Percentiles rank a stretch among this genome's conserved stretches.
These are phyloP conservation scores for Eufriesea mexicana DNA, from an alignment of 1,140 invertebrate species.

Conservation along the genomic window DNA sequence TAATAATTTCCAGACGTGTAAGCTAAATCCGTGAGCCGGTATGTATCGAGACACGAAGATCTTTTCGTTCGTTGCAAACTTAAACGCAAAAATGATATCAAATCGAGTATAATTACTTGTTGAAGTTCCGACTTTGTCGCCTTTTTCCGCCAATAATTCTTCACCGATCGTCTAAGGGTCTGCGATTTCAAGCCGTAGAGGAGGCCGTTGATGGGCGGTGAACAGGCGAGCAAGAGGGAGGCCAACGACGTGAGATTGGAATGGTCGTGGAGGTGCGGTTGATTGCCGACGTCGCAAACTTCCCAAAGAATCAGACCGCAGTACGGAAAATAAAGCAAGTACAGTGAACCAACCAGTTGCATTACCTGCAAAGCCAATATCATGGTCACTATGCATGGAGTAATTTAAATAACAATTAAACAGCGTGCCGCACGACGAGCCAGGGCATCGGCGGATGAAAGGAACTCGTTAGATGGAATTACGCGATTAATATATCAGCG, in stretches of 20 bases:
- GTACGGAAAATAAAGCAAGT: conserved; percentile 89
- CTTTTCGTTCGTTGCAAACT: not conserved
- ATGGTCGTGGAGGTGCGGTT: conserved; percentile 75
- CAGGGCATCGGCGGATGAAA: not conserved
- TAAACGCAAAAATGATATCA: not conserved
- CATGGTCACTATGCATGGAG: not conserved
- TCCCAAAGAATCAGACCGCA: conserved; percentile 89
- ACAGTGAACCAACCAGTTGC: conserved; percentile 87
- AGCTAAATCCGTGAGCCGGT: no score
- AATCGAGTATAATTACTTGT: conserved; percentile 79
- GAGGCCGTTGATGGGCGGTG: conserved; percentile 88
- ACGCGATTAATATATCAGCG: no score
- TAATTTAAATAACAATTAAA: not conserved
- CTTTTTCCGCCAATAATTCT: conserved; percentile 91
- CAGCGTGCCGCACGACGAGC: not conserved
- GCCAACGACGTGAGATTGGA: conserved; percentile 85
- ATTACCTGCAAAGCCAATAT: conserved; percentile 77
- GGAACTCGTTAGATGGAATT: not conserved
- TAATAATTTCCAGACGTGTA: no score
- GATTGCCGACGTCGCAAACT: conserved; percentile 73
- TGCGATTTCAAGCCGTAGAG: conserved; percentile 90
- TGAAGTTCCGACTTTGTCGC: conserved; percentile 90
- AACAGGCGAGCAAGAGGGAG: conserved; percentile 85
- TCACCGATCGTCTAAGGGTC: conserved; percentile 86
- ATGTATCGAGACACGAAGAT: not conserved